phyloP scores from a whole-genome alignment of 2,797 vertebrate genomes.

The Sciaenops ocellatus region DNA sequence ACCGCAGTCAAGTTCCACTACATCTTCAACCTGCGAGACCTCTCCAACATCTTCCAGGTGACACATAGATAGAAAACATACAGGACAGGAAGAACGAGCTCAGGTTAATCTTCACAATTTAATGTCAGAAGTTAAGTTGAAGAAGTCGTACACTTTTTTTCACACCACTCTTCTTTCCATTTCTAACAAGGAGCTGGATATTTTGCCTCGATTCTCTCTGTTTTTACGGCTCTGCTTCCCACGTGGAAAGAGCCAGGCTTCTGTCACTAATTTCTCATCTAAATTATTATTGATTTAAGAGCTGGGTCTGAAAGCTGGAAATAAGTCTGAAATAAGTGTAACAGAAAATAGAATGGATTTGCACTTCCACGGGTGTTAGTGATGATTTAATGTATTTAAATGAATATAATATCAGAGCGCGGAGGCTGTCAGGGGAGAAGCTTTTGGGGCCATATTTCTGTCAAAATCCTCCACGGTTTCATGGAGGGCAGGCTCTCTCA shows the following conservation, averaged over 20 bases:
- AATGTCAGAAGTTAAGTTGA: slow-evolving; percentile 46
- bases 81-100: neutral
- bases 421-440: slow-evolving; percentile 70
- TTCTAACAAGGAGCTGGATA: slow-evolving; percentile 29
- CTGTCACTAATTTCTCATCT: slow-evolving; percentile 82
- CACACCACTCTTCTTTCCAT: slow-evolving; percentile 12
- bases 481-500: slow-evolving; percentile 73
- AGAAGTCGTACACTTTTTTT: slow-evolving; percentile 4
- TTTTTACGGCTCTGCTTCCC: slow-evolving; percentile 58
- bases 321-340: slow-evolving; percentile 76
- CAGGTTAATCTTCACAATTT: slow-evolving; percentile 30
- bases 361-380: slow-evolving; percentile 75
- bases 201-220: slow-evolving; percentile 37
- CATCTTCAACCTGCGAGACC: slow-evolving; percentile 94
- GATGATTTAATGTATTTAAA: slow-evolving; percentile 84
- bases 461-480: slow-evolving; percentile 78
- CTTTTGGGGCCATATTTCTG: slow-evolving; percentile 77
- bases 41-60: slow-evolving; percentile 97
- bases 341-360: slow-evolving; percentile 78
- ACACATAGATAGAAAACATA: neutral
- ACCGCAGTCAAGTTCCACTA: slow-evolving; percentile 98
- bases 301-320: slow-evolving; percentile 64
- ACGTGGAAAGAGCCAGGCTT: slow-evolving; percentile 63
- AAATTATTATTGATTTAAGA: slow-evolving; percentile 85
- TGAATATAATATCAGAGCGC: slow-evolving; percentile 78